Conservation (phyloP, 2,888 invertebrate genomes). For the Podotricha telesiphe region DNA sequence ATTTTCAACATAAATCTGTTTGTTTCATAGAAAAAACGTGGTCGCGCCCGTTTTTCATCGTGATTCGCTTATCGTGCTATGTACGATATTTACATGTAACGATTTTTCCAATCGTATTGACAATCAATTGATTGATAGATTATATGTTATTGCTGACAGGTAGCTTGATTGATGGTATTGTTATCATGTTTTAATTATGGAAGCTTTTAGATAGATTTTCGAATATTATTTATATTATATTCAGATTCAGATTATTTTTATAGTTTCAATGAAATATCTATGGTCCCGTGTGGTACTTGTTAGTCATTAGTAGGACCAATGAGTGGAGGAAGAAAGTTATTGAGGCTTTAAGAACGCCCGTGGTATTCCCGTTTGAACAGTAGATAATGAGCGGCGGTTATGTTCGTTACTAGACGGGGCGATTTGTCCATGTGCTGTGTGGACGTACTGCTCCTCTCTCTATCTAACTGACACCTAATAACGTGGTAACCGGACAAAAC, state of each 20-base stretch:
- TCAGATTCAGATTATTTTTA: not conserved
- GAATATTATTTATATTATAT: conserved; percentile 4
- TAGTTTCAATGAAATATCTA: no score
- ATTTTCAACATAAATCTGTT: conserved; percentile 25
- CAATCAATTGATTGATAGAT: conserved; percentile 7
- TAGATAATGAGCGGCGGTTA: no score
- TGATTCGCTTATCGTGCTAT: conserved; percentile 48
- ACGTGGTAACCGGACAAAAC: no score
- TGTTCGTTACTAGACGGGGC: no score
- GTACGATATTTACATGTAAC: conserved; percentile 46
- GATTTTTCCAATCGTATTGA: conserved; percentile 32
- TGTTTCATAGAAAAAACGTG: conserved; percentile 39
- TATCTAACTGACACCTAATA: no score
- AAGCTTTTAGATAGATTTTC: conserved; percentile 1
- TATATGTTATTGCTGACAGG: conserved; percentile 10
- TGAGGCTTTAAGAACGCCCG: no score
- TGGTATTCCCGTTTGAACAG: no score
- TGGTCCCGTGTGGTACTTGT: no score
- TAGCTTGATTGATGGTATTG: conserved; percentile 6
- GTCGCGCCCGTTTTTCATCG: conserved; percentile 48
- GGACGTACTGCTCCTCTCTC: no score
- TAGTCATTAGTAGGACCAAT: no score
- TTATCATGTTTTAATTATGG: conserved; percentile 19
- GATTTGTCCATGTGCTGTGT: no score
- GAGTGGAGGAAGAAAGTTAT: no score